Percentiles rank a stretch among this genome's conserved stretches.
Evolutionary conservation across 2,888 invertebrate genomes (phyloP).

Genomic region (Aethes cnicana): DNA sequence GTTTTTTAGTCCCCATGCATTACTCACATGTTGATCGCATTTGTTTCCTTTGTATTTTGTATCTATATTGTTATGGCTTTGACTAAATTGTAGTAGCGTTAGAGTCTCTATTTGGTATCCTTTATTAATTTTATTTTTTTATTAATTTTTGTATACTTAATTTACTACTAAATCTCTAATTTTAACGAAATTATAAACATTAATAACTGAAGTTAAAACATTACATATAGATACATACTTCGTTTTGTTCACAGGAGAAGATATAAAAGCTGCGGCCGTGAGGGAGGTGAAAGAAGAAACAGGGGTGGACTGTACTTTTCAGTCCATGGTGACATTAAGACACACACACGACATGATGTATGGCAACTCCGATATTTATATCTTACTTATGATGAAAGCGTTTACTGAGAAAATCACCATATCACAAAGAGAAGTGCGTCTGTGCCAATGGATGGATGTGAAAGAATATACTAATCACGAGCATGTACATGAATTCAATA

Average conservation of each 20-base stretch:
- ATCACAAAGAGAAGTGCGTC: slow-evolving; percentile 89
- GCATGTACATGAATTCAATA: slow-evolving; percentile 87
- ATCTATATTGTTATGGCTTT: too few species aligned
- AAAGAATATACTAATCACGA: slow-evolving; percentile 87
- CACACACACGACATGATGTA: slow-evolving; percentile 90
- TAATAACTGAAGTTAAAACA: too few species aligned
- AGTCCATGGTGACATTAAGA: slow-evolving; percentile 88
- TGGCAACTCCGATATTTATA: slow-evolving; percentile 93
- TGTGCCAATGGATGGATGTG: slow-evolving; percentile 91
- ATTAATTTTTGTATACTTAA: too few species aligned
- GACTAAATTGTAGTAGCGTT: too few species aligned
- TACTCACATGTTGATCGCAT: too few species aligned
- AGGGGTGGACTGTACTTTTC: slow-evolving; percentile 88
- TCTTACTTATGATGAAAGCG: slow-evolving; percentile 88
- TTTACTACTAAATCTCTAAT: too few species aligned
- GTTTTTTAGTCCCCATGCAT: too few species aligned
- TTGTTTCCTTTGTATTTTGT: too few species aligned
- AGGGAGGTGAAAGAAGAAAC: slow-evolving; percentile 97
- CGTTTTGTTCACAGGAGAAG: slow-evolving; percentile 86
- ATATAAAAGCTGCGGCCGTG: slow-evolving; percentile 89
- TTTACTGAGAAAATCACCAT: slow-evolving; percentile 83
- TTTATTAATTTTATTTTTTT: too few species aligned
- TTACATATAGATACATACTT: too few species aligned
- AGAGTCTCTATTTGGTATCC: too few species aligned
- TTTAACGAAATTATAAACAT: too few species aligned